These are phyloP conservation scores for Australoheros scitulus DNA, from an alignment of 2,113 vertebrate species.

Conservation along the genomic window DNA sequence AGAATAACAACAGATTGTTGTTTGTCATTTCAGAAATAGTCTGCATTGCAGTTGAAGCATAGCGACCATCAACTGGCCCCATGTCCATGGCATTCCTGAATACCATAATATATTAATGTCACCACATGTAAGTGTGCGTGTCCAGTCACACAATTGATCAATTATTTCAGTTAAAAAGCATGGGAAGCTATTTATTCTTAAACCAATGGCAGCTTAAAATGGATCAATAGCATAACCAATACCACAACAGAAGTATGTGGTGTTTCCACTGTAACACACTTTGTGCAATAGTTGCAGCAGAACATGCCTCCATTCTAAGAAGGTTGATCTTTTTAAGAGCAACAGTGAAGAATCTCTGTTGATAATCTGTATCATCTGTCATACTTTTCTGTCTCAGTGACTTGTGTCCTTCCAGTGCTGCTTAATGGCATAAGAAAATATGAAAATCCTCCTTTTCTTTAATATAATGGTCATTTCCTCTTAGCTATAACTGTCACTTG, in stretches of 20 bases:
- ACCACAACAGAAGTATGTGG: no score
- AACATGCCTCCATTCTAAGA: no score
- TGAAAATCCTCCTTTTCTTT: not conserved
- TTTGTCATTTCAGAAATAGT: slow-evolving; percentile 56
- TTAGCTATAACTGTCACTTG: not conserved
- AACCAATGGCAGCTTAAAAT: not conserved
- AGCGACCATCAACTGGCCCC: slow-evolving; percentile 6
- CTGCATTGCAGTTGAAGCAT: slow-evolving; percentile 30
- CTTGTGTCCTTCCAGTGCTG: not conserved
- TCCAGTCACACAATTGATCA: not conserved
- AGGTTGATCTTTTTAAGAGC: no score
- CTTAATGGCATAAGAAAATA: not conserved
- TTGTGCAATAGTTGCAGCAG: no score
- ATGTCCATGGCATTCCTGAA: slow-evolving; percentile 48
- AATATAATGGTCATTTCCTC: not conserved
- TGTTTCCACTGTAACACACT: no score
- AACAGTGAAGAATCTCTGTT: no score
- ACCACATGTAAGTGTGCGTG: not conserved
- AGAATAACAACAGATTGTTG: slow-evolving; percentile 41
- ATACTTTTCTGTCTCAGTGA: not conserved
- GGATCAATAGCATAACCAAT: not conserved
- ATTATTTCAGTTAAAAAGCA: not conserved
- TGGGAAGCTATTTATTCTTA: not conserved
- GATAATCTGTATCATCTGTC: not conserved
- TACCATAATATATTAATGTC: slow-evolving; percentile 39